phyloP scores from a whole-genome alignment of 64 coral and sea anemone genomes.

The Cladopsammia gracilis region DNA sequence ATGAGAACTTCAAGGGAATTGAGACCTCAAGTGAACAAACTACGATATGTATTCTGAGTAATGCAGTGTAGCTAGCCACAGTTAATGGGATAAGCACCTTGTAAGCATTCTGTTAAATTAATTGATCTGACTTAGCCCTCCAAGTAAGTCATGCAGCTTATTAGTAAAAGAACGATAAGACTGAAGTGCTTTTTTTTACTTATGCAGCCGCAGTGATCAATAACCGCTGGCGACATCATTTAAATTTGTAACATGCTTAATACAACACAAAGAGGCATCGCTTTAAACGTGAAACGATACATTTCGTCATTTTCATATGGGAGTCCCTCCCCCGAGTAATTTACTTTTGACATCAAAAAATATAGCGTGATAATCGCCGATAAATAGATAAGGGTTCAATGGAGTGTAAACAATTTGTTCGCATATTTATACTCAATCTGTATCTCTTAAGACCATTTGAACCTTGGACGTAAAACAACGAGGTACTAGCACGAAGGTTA shows the following conservation, averaged over 20 bases:
- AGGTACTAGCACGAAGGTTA: background rate
- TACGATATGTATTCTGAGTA: too few relatives aligned
- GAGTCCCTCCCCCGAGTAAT: background rate
- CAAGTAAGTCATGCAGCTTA: background rate
- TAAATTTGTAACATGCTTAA: background rate
- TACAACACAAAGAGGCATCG: background rate
- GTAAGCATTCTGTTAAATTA: too few relatives aligned
- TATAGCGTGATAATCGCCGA: conserved; percentile 25
- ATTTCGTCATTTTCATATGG: background rate
- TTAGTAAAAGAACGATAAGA: background rate
- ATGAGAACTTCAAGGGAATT: too few relatives aligned
- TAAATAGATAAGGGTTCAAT: background rate
- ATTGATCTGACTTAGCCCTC: too few relatives aligned
- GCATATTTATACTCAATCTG: background rate
- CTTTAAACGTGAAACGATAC: background rate
- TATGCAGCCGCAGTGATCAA: too few relatives aligned
- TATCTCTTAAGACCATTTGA: background rate
- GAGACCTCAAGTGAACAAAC: too few relatives aligned
- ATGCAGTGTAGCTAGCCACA: too few relatives aligned
- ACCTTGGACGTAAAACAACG: background rate
- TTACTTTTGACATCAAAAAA: conserved; percentile 5
- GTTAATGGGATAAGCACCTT: too few relatives aligned
- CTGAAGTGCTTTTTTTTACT: too few relatives aligned
- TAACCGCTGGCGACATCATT: too few relatives aligned
- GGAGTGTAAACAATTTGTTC: conserved; percentile 42